Evolutionary conservation across 1,140 invertebrate genomes (phyloP), one percentile per base, ranked within the genome.

Genomic region (Brachionus calyciflorus): DNA sequence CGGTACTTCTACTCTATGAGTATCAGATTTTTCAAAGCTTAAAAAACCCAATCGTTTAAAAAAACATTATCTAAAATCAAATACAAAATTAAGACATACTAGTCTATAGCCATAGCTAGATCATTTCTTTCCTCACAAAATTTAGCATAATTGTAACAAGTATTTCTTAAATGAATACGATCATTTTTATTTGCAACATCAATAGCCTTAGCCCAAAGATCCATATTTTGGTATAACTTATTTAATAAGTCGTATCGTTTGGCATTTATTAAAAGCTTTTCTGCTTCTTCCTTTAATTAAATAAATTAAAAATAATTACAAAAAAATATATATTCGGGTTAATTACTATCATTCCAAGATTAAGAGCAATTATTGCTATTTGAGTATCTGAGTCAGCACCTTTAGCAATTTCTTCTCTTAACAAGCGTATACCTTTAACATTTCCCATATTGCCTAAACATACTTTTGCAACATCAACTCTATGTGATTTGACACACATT

Each of bases 371-470:
- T 30, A 92, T 88, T 0, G 92, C 95, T 1, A 93, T 88, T 87
- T 91, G 91, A 1, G 91, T 91, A 80, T 93, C 91, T 12, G 90
- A 82, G 80, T 91, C 89, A 51, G 90, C 87, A 79, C 94, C 90
- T 70, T 88, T 88, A 73, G 79, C 78, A 81, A 79, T 60, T 0
- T 90, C 90, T 85, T 91, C 88, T 55, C 92, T 88, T 7, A 98
- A 83, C 28, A 92, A 91, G 77, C 91, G 88, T 2, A 93, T 92
- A 12, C 92, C 93, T 83, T 91, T 88, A 0, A 93, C 92, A 85
- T 96, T 90, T 28, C 91, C 91, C 91, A 97, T 93, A 82, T 98
- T 94, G 0, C 94, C 93, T 53, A 99, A 86, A 85, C 96, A 98
- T 9, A 98, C 89, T 77, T 90, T 89, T 0, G 95, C 96, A 76